phyloP scores from a whole-genome alignment of 2,797 vertebrate species.

The Hafferia zeledoni region DNA sequence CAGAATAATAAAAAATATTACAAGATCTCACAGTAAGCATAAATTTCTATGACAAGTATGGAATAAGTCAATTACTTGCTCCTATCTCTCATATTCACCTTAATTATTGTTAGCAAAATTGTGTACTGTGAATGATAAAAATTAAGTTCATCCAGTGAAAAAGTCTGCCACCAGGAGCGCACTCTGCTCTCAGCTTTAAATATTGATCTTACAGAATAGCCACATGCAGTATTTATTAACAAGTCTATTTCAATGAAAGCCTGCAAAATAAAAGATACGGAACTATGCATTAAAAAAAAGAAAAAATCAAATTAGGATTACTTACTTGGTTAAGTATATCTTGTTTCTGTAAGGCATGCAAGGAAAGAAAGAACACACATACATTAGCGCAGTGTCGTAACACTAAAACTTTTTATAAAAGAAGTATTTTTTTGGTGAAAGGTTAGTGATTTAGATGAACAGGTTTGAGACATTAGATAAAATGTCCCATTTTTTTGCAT shows the following conservation, averaged over 20 bases:
- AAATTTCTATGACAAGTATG: not conserved
- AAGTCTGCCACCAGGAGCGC: not conserved
- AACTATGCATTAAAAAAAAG: not conserved
- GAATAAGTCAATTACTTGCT: not conserved
- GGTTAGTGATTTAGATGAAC: conserved; percentile 21
- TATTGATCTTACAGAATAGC: not conserved
- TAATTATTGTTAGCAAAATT: not conserved
- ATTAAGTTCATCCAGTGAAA: not conserved
- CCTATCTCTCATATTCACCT: not conserved
- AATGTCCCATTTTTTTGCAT: not conserved
- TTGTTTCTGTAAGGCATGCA: conserved; percentile 85
- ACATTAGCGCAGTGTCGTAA: conserved; percentile 49
- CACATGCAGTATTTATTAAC: not conserved
- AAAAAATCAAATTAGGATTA: conserved; percentile 56
- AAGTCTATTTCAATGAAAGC: not conserved
- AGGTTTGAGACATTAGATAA: conserved; percentile 5
- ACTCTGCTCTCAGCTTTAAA: not conserved
- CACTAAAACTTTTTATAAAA: not conserved
- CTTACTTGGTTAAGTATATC: conserved; percentile 94
- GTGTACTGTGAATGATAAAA: not conserved
- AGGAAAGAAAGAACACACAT: conserved; percentile 69
- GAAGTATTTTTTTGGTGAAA: conserved; percentile 36
- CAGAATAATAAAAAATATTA: not conserved
- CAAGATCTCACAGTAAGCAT: not conserved
- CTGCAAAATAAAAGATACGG: conserved; percentile 13